Base-by-base conservation (phyloP, 1,140 invertebrate species). In the Drosophila tropicalis region DNA sequence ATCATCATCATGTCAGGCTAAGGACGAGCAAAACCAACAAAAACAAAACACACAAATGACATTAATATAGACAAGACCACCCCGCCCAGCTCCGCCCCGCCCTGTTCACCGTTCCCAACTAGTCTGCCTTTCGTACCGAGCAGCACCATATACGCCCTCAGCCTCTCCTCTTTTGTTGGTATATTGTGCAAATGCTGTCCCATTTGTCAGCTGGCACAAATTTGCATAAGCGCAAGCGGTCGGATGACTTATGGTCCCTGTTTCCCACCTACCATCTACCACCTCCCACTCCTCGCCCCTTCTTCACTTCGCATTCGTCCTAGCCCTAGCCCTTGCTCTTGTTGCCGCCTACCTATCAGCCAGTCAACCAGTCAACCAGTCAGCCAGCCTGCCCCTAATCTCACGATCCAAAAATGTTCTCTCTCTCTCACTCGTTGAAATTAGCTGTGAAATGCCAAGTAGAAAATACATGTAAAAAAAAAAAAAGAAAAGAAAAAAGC, bases 121-220 rank as follows among this genome's bases (percentile, higher is more conserved):
- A 29, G 29, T 29, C 29, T 6, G 29, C 5, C 29, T 29, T 29
- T 29, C 29, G 29, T 29, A 29, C 29, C 29, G 29, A 29, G 29
- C 29, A 29, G 29, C 29, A 29, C 29, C 29, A 29, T 29, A 29
- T 29, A 54, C 19, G 10, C 62, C 55, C 2, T 17, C 19, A 41
- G 15, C 36, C 61, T 25, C 19, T 41, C 15, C 61, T 36, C 34
- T 55, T 69, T 65, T 72, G 72, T 62, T 51, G 75, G 79, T 76
- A 87, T 86, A 87, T 86, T 86, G 83, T 86, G 83, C 83, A 86
- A 86, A 86, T 86, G 79, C 83, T 87, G 83, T 81, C 83, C 83
- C 83, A 86, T 86, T 86, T 86, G 83, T 86, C 83, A 86, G 83
- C 76, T 86, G 83, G 70, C 83, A 86, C 83, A 86, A 86, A 86